A percentile compares a stretch with the other conserved stretches of the same genome.
phyloP scores from a whole-genome alignment of 2,888 invertebrate species.

The Exocentrus adspersus region DNA sequence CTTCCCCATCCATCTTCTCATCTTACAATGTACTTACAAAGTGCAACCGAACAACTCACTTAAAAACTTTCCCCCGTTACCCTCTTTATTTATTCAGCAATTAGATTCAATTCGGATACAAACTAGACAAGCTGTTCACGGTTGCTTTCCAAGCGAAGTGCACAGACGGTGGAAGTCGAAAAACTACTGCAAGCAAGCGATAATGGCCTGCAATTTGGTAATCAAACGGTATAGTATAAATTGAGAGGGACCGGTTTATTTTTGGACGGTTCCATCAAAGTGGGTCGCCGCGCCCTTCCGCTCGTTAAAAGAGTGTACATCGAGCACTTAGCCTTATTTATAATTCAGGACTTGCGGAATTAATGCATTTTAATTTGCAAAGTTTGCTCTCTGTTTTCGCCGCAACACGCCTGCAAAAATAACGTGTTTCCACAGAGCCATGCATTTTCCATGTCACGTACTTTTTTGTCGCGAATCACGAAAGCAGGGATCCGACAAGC shows the following conservation, averaged over 20 bases:
- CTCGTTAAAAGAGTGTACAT: conserved; percentile 36
- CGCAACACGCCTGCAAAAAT: conserved; percentile 23
- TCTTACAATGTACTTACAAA: conserved; percentile 21
- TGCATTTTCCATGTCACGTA: conserved; percentile 56
- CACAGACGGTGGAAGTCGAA: no score
- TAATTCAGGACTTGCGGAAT: conserved; percentile 40
- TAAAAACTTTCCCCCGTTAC: conserved; percentile 26
- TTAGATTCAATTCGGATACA: conserved; percentile 24
- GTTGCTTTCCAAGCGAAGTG: no score
- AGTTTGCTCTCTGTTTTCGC: conserved; percentile 44
- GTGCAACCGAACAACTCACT: conserved; percentile 30
- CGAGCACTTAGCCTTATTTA: conserved; percentile 42
- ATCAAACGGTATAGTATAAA: no score
- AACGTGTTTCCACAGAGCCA: conserved; percentile 28
- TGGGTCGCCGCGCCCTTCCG: background rate
- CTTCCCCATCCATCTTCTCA: conserved; percentile 5
- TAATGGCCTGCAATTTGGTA: no score
- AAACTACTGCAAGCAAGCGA: no score
- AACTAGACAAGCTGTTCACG: no score
- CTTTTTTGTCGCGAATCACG: conserved; percentile 47
- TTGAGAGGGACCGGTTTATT: no score
- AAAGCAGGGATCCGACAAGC: conserved; percentile 54
- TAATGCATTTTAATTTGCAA: conserved; percentile 48
- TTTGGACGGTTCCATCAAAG: no score
- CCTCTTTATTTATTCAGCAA: conserved; percentile 23